These are phyloP conservation scores for Plecotus auritus DNA, from an alignment of 2,113 vertebrate species.

Conservation along the genomic window DNA sequence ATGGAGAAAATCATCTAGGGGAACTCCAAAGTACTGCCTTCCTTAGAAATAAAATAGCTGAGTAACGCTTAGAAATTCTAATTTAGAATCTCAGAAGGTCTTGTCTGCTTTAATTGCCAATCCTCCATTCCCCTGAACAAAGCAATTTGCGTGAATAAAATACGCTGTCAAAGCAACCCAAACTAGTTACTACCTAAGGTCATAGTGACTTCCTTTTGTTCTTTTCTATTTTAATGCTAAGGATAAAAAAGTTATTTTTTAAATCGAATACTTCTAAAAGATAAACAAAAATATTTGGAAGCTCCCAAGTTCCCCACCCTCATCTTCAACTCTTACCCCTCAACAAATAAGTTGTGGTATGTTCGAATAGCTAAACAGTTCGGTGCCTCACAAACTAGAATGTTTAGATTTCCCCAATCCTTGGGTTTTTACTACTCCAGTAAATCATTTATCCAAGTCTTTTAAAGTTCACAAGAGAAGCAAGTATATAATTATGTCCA, in stretches of 20 bases:
- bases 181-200: neutral
- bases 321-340: neutral
- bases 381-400: constrained; percentile 19
- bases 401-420: constrained; percentile 47
- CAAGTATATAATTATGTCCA: constrained; percentile 18
- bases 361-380: neutral
- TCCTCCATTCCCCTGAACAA: neutral
- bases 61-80: neutral
- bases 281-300: neutral
- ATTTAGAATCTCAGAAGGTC: neutral
- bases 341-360: neutral
- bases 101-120: neutral
- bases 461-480: constrained; percentile 45
- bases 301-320: neutral
- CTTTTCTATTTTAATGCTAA: neutral
- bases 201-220: neutral
- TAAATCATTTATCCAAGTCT: constrained; percentile 55
- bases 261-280: neutral
- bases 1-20: neutral
- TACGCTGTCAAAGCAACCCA: neutral
- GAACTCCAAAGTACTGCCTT: neutral
- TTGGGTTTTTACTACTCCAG: constrained; percentile 26
- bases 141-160: neutral
- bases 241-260: neutral
- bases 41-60: neutral